Percentiles rank a stretch among this genome's conserved stretches.
Evolutionary conservation across 2,113 vertebrate genomes (phyloP).

Genomic region (Mus spicilegus): DNA sequence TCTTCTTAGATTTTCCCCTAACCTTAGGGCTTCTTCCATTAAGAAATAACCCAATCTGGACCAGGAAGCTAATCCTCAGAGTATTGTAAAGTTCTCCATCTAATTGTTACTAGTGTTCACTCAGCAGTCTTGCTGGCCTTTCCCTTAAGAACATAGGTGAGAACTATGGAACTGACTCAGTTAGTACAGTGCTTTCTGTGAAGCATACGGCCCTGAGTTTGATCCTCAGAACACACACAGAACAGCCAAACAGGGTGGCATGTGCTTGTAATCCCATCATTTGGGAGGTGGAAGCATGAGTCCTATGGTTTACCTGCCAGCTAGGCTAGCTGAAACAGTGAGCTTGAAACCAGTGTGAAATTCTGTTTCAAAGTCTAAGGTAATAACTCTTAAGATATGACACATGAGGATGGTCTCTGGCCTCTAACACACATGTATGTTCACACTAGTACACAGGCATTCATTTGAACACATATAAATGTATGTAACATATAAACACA

Average conservation of each 20-base stretch:
- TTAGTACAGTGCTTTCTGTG: background rate
- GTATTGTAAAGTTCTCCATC: constrained; percentile 16
- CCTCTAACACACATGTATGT: background rate
- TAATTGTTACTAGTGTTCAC: background rate
- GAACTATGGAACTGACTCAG: background rate
- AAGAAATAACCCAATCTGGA: background rate
- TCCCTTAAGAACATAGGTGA: background rate
- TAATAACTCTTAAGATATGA: background rate
- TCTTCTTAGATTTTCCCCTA: background rate
- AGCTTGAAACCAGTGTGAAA: background rate
- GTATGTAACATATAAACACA: background rate
- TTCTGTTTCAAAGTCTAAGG: background rate
- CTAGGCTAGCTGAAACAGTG: background rate
- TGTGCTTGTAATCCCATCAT: background rate
- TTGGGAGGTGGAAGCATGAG: too few species aligned
- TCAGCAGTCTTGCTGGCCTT: background rate
- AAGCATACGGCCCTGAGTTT: background rate
- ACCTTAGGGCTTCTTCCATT: background rate
- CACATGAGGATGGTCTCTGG: background rate
- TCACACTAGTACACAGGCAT: background rate
- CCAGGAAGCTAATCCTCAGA: background rate
- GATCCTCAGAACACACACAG: background rate
- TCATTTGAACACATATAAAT: background rate
- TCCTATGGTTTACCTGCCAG: background rate
- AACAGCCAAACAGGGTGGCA: background rate